Base-by-base conservation (phyloP, 2,888 invertebrate genomes). In the Scaptomyza reducta region DNA sequence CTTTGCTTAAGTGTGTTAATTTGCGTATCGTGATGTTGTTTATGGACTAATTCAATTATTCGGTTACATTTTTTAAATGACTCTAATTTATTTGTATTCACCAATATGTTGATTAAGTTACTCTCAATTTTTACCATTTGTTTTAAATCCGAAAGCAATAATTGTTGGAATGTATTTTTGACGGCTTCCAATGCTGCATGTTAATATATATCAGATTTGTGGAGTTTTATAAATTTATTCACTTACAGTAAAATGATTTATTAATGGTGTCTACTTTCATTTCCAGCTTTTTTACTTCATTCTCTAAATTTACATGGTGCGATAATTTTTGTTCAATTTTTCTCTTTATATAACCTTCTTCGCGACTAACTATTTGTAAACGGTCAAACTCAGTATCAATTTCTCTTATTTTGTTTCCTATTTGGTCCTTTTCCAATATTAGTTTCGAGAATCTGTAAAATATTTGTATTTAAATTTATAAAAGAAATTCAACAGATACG, bases 391-490 rank as follows among this genome's bases (percentile, higher is more conserved):
- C 68, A 40, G 55, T 62, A 49, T 81, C 80, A 1, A 74, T 53
- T 16, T 33, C 58, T 14, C 33, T 49, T 10, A 81, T 50, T 16
- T 45, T 65, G 41, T 81, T 81, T 33, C 54, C 70, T 1, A 80
- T 57, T 31, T 63, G 64, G 47, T 87, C 84, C 42, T 92, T 87
- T 56, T 92, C 81, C 6, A 81, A 77, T 13, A 84, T 54, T 6
- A 87, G 68, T 40, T 84, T 77, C 10, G 81, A 74, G 0, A 89
- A 79, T 59, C 74, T 91, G 81, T 5, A 79, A 75, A 60, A 91
- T 5, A 35, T 88, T 16, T 1, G 2, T 7, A 10, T 10, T 29
- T 10, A 16, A 1, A 40, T 38, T 16, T 14, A 31, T 31, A n/a
- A 7, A 11, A 22, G 22, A 3, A 3, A 5, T 4, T 3, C 3